phyloP scores from a whole-genome alignment of 1,140 invertebrate genomes.

The Drosophila sp. region DNA sequence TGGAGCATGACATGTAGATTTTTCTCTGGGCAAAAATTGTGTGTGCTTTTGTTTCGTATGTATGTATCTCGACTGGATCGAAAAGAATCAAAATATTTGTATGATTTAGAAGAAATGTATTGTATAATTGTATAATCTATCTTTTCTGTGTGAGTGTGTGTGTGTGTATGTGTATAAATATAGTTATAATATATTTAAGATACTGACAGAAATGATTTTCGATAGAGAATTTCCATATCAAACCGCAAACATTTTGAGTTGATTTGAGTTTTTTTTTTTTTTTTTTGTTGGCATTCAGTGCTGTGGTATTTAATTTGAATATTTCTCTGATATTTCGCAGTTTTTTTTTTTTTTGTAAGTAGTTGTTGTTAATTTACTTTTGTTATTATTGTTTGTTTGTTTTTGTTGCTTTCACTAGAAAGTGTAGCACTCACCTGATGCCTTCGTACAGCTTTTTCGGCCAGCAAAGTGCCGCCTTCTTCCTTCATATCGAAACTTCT shows the following conservation, averaged over 20 bases:
- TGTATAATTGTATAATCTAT: neutral
- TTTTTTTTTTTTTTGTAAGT: constrained; percentile 19
- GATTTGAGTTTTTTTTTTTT: constrained; percentile 18
- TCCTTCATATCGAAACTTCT: constrained; percentile 94
- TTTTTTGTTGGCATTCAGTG: constrained; percentile 70
- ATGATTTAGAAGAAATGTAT: neutral
- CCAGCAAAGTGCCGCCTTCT: constrained; percentile 88
- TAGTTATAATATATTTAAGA: neutral
- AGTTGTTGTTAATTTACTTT: constrained; percentile 32
- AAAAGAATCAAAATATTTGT: neutral
- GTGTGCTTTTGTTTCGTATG: constrained; percentile 19
- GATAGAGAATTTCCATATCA: constrained; percentile 36
- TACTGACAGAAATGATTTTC: constrained; percentile 17
- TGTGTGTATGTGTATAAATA: neutral
- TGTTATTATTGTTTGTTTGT: constrained; percentile 41
- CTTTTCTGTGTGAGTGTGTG: neutral
- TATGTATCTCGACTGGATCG: neutral
- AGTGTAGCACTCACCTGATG: constrained; percentile 82
- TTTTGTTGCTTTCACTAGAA: constrained; percentile 53
- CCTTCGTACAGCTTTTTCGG: constrained; percentile 85
- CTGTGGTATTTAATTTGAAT: constrained; percentile 25
- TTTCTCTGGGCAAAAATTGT: constrained; percentile 33
- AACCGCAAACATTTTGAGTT: constrained; percentile 48
- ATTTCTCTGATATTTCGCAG: constrained; percentile 31
- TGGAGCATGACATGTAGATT: constrained; percentile 47